Evolutionary conservation across 2,888 invertebrate species (phyloP).

Genomic region (Coremacera marginata): DNA sequence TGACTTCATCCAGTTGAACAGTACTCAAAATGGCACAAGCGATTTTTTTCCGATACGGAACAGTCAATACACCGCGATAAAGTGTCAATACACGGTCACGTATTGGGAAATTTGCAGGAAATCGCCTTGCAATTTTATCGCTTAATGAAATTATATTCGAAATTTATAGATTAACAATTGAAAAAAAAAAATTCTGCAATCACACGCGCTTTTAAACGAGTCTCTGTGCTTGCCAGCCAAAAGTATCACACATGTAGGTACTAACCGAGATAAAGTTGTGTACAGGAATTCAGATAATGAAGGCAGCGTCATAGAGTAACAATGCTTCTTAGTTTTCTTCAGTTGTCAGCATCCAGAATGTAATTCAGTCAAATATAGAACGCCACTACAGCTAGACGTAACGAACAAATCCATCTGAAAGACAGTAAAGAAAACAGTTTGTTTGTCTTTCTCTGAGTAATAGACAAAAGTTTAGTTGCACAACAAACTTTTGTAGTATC

Average conservation of each 20-base stretch:
- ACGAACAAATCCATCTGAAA: not conserved
- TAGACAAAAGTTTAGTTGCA: constrained; percentile 32
- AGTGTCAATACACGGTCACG: too few species aligned
- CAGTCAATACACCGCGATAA: too few species aligned
- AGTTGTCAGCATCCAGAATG: not conserved
- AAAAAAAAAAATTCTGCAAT: not conserved
- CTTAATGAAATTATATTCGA: not conserved
- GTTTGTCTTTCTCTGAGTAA: not conserved
- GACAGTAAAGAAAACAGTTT: not conserved
- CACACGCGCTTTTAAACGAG: not conserved
- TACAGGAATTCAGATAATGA: constrained; percentile 54
- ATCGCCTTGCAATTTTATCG: constrained; percentile 3
- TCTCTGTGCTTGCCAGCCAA: not conserved
- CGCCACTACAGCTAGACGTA: not conserved
- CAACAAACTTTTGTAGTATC: constrained; percentile 36
- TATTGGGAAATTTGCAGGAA: not conserved
- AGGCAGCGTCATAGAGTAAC: not conserved
- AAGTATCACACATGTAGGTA: constrained; percentile 34
- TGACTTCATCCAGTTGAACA: too few species aligned
- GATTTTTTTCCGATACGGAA: too few species aligned
- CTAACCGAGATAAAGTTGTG: constrained; percentile 62
- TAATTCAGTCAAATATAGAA: not conserved
- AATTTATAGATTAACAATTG: too few species aligned
- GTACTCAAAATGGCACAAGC: too few species aligned
- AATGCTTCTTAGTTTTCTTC: constrained; percentile 4